A percentile compares a stretch with the other conserved stretches of the same genome.
phyloP scores from a whole-genome alignment of 2,113 vertebrate species.

The Axis porcinus region DNA sequence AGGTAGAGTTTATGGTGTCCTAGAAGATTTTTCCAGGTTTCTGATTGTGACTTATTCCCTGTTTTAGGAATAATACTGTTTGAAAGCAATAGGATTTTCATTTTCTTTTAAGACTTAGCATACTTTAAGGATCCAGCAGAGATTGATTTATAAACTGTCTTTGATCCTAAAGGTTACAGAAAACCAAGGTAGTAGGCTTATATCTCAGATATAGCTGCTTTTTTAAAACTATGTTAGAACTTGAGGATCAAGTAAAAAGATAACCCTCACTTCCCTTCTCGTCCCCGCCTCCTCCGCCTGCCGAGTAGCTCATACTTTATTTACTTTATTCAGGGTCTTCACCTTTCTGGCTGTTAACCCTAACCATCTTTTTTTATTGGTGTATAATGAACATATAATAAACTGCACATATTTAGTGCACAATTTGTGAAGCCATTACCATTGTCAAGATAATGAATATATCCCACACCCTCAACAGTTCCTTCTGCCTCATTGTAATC shows the following conservation, averaged over 20 bases:
- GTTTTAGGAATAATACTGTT: neutral
- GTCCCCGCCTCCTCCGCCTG: no score
- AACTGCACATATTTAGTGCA: neutral
- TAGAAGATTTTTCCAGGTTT: conserved; percentile 29
- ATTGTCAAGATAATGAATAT: neutral
- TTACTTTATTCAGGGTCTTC: neutral
- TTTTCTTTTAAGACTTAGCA: conserved; percentile 14
- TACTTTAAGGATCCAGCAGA: neutral
- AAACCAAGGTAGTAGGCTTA: neutral
- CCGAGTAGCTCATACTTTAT: neutral
- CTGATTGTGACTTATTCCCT: conserved; percentile 18
- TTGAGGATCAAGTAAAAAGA: neutral
- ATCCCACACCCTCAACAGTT: neutral
- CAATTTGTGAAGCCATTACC: neutral
- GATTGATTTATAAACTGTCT: neutral
- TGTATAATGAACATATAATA: neutral
- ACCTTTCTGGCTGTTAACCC: neutral
- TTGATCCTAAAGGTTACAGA: neutral
- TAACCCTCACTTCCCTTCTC: neutral
- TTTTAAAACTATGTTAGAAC: neutral
- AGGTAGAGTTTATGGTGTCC: conserved; percentile 3
- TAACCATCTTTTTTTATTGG: neutral
- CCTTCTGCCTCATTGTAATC: neutral
- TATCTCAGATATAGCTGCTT: neutral
- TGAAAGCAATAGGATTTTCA: neutral